Evolutionary conservation across 2,888 invertebrate genomes (phyloP).

Genomic region (Synergus gifuensis): DNA sequence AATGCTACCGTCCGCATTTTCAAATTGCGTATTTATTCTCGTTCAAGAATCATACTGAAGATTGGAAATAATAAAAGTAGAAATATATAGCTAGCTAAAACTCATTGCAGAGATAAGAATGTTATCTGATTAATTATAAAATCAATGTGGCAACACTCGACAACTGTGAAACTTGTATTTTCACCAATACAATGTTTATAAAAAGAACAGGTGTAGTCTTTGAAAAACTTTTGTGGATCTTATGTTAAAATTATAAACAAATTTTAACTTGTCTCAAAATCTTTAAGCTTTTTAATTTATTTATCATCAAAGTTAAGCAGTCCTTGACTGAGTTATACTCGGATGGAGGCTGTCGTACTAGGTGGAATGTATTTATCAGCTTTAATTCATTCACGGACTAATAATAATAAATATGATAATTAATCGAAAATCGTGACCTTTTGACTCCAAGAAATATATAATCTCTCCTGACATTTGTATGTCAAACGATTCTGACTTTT

Average conservation of each 20-base stretch:
- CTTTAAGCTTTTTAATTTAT: too few species aligned
- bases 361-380: too few species aligned
- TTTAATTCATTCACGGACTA: too few species aligned
- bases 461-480: background rate
- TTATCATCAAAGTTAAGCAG: too few species aligned
- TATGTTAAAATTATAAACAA: too few species aligned
- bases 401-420: too few species aligned
- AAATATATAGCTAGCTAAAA: too few species aligned
- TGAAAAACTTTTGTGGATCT: too few species aligned
- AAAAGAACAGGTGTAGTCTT: background rate
- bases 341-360: too few species aligned
- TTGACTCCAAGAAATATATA: background rate
- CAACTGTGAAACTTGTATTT: background rate
- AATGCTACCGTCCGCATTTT: slow-evolving; percentile 7
- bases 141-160: background rate
- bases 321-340: too few species aligned
- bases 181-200: background rate
- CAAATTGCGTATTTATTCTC: background rate
- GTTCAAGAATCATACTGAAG: background rate
- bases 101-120: background rate
- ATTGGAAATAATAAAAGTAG: background rate
- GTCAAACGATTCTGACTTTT: background rate
- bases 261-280: too few species aligned
- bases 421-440: background rate
- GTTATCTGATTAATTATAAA: background rate